Conservation (phyloP, 2,113 vertebrate species). For the Muntiacus reevesi region DNA sequence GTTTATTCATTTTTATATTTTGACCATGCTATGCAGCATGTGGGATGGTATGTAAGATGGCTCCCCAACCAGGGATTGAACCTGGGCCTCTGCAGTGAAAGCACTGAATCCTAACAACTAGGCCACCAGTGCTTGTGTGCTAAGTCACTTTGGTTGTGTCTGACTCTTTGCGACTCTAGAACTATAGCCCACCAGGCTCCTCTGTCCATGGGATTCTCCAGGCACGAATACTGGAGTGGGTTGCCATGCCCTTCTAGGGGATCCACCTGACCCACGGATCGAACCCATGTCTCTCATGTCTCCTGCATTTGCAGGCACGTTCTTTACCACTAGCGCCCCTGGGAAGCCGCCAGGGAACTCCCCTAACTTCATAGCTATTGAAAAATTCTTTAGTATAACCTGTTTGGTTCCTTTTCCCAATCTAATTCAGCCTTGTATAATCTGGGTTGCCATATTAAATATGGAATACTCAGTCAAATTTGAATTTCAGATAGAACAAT, state of each 20-base stretch:
- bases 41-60: not conserved
- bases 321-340: not conserved
- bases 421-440: not conserved
- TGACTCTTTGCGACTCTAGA: not conserved
- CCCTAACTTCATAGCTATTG: not conserved
- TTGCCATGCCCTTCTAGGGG: not conserved
- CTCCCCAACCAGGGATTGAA: not conserved
- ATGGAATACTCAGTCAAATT: not conserved
- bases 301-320: not conserved
- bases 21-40: not conserved
- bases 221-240: not conserved
- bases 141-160: not conserved
- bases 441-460: slow-evolving; percentile 5
- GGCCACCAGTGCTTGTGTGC: not conserved
- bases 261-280: not conserved
- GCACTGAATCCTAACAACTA: not conserved
- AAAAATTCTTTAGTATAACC: not conserved
- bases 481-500: slow-evolving; percentile 47
- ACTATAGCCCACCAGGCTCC: not conserved
- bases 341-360: not conserved
- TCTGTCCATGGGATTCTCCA: not conserved
- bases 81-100: not conserved
- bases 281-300: not conserved
- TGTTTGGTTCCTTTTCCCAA: not conserved
- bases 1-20: not conserved